A percentile compares a stretch with the other conserved stretches of the same genome.
phyloP scores from a whole-genome alignment of 1,140 invertebrate species.

The Drosophila bifasciata region DNA sequence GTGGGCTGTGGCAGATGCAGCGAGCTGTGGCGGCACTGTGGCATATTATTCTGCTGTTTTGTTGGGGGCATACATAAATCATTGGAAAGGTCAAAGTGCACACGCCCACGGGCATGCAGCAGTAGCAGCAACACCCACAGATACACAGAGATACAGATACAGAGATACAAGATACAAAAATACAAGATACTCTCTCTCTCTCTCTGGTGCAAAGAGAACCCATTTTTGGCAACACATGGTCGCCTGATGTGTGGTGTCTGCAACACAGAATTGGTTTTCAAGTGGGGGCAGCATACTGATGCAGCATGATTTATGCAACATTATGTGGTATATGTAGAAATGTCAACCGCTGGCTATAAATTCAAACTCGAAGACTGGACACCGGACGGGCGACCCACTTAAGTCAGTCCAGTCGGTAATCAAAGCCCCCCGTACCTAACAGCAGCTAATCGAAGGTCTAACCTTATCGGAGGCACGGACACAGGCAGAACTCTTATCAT shows the following conservation, averaged over 20 bases:
- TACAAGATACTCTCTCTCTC: neutral
- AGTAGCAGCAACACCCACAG: constrained; percentile 29
- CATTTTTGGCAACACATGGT: constrained; percentile 44
- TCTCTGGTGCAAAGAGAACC: too few relatives aligned
- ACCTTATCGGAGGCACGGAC: constrained; percentile 18
- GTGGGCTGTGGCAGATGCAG: neutral
- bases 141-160: neutral
- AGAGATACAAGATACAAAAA: neutral
- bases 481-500: too few relatives aligned
- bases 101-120: constrained; percentile 49
- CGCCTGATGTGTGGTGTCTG: constrained; percentile 50
- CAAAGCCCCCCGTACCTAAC: neutral
- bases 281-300: constrained; percentile 42
- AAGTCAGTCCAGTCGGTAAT: too few relatives aligned
- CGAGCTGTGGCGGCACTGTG: constrained; percentile 21
- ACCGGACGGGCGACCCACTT: constrained; percentile 59
- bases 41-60: constrained; percentile 16
- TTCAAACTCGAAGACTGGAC: neutral
- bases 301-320: constrained; percentile 63
- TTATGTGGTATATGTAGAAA: constrained; percentile 5
- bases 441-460: constrained; percentile 28
- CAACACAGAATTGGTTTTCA: constrained; percentile 39
- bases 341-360: too few relatives aligned
- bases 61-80: constrained; percentile 55
- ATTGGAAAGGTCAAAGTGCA: constrained; percentile 68